A percentile compares a stretch with the other conserved stretches of the same genome.
Evolutionary conservation across 2,797 vertebrate species (phyloP).

Genomic region (Parauchenoglanis punctatus): DNA sequence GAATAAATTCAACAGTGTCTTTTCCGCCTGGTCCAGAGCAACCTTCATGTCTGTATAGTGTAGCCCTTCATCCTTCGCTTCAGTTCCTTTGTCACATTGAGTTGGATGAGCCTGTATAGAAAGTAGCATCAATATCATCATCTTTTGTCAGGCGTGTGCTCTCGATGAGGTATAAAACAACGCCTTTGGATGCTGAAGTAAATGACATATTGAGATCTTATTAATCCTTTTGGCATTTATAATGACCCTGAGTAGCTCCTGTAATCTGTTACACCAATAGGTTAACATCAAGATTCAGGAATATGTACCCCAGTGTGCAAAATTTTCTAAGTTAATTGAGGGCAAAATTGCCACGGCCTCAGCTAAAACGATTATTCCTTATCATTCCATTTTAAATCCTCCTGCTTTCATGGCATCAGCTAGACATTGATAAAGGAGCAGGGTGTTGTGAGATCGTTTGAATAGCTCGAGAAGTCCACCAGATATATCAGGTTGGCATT

Average conservation of each 20-base stretch:
- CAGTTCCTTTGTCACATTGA: background rate
- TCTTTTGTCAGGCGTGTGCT: background rate
- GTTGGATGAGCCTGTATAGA: background rate
- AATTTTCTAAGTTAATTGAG: conserved; percentile 14
- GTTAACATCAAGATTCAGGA: background rate
- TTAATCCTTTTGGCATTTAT: background rate
- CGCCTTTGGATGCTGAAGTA: background rate
- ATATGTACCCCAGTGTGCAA: background rate
- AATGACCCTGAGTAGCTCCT: background rate
- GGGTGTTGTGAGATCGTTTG: background rate
- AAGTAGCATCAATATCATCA: background rate
- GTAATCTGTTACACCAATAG: too few species aligned
- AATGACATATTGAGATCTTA: background rate
- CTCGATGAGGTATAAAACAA: too few species aligned
- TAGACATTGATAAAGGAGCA: background rate
- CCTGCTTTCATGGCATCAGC: conserved; percentile 19
- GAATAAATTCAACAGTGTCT: conserved; percentile 13
- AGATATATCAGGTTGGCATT: background rate
- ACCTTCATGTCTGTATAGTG: conserved; percentile 8
- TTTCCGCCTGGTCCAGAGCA: conserved; percentile 20
- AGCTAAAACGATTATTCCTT: conserved; percentile 55
- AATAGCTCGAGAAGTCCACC: background rate
- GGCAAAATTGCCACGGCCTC: conserved; percentile 41
- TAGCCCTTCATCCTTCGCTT: background rate
- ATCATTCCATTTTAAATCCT: conserved; percentile 56